Evolutionary conservation across 2,797 vertebrate genomes (phyloP).

Genomic region (Hirundo rustica): DNA sequence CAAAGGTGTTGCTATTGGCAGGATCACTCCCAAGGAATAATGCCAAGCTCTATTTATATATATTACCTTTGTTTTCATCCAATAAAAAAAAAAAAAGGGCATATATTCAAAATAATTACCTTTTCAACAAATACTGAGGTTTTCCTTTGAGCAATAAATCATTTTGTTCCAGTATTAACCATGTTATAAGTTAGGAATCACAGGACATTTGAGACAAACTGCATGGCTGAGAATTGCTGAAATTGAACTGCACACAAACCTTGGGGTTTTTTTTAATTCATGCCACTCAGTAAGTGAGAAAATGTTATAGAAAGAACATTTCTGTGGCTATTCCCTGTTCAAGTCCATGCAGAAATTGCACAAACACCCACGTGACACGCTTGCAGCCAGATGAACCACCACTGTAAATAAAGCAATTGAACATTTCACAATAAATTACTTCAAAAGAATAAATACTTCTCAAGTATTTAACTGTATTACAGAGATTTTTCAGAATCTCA

Average conservation of each 20-base stretch:
- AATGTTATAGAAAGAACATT: background rate
- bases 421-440: slow-evolving; percentile 30
- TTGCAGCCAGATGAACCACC: background rate
- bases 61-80: background rate
- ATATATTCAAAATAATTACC: background rate
- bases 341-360: background rate
- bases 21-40: background rate
- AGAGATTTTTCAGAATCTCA: background rate
- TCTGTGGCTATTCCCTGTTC: background rate
- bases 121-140: background rate
- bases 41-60: background rate
- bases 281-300: background rate
- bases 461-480: background rate
- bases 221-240: background rate
- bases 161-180: background rate
- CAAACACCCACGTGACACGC: background rate
- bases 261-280: background rate
- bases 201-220: background rate
- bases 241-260: background rate
- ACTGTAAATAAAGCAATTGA: slow-evolving; percentile 5
- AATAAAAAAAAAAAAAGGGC: background rate
- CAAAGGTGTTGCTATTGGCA: background rate
- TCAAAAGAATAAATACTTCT: background rate
- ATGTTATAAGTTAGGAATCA: background rate
- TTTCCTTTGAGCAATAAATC: background rate